phyloP scores from a whole-genome alignment of 2,113 vertebrate species.

The Oncorhynchus gorbuscha region DNA sequence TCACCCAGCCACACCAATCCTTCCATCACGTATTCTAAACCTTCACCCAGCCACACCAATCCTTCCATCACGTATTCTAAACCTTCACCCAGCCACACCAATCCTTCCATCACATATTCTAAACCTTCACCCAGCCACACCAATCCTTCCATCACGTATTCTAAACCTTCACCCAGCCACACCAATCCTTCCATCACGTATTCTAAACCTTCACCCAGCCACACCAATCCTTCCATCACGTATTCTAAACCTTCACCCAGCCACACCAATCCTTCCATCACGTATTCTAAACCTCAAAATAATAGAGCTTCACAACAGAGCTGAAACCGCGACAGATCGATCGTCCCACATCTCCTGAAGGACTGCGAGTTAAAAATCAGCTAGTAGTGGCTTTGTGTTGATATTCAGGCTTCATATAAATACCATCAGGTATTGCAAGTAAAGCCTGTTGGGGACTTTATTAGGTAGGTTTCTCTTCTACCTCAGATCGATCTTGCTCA shows the following conservation, averaged over 20 bases:
- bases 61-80: background rate
- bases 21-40: background rate
- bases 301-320: background rate
- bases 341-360: background rate
- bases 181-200: background rate
- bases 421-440: constrained; percentile 45
- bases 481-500: constrained; percentile 53
- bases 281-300: background rate
- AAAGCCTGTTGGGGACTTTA: constrained; percentile 29
- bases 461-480: constrained; percentile 18
- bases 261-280: background rate
- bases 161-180: too few relatives aligned
- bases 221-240: background rate
- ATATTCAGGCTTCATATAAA: constrained; percentile 44
- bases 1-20: background rate
- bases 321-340: background rate
- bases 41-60: background rate
- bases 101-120: background rate
- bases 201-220: too few relatives aligned
- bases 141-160: background rate
- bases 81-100: background rate
- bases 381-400: constrained; percentile 41
- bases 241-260: too few relatives aligned
- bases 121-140: background rate
- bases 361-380: constrained; percentile 52